Percentiles rank a stretch among this genome's conserved stretches.
These are phyloP conservation scores for Guaruba guarouba DNA, from an alignment of 2,113 vertebrate species.

Conservation along the genomic window DNA sequence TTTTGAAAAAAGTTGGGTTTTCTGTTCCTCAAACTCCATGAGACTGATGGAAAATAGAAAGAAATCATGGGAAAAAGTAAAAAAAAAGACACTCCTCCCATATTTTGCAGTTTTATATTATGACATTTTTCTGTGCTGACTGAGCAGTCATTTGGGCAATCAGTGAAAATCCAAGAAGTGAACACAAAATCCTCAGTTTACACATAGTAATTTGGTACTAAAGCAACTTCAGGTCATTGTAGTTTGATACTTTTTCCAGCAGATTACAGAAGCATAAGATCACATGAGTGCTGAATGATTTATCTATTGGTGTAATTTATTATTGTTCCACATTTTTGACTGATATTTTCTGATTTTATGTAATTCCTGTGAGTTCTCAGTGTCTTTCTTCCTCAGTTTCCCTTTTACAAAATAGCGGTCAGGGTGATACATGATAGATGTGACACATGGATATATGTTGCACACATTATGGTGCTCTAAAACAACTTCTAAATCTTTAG, in stretches of 20 bases:
- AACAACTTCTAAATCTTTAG: neutral
- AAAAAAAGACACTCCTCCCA: accelerated
- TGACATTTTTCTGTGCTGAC: neutral
- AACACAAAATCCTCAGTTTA: neutral
- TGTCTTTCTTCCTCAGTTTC: neutral
- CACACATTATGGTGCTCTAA: neutral
- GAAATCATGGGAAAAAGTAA: accelerated
- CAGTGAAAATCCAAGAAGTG: neutral
- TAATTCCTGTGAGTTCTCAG: neutral
- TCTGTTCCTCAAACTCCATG: neutral
- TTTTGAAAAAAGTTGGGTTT: neutral
- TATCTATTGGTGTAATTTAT: neutral
- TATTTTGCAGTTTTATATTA: neutral
- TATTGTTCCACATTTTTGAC: neutral
- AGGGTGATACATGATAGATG: neutral
- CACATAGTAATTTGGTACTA: neutral
- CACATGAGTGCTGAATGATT: neutral
- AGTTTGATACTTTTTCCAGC: neutral
- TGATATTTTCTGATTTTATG: neutral
- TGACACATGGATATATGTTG: neutral
- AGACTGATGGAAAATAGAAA: neutral
- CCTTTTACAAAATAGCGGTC: neutral
- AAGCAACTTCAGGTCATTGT: neutral
- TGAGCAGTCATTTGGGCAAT: neutral
- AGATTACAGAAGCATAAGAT: neutral